These are phyloP conservation scores for Gambusia holbrooki DNA, from an alignment of 2,113 vertebrate species.

Conservation along the genomic window DNA sequence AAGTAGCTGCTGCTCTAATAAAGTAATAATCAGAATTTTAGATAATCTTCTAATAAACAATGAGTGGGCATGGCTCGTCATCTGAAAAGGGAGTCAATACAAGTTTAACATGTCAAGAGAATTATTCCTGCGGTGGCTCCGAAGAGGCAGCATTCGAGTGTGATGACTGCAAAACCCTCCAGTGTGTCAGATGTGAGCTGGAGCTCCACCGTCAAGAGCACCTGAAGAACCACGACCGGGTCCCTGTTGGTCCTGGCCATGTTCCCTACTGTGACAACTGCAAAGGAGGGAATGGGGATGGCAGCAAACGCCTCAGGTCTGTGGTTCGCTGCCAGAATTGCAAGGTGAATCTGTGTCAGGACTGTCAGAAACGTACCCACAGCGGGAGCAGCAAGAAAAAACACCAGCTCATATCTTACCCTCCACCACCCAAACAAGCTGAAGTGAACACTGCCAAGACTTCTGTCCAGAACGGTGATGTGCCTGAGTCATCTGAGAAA, in stretches of 20 bases:
- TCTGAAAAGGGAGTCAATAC: slow-evolving; percentile 87
- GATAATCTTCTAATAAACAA: slow-evolving; percentile 71
- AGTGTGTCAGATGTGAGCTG: slow-evolving; percentile 88
- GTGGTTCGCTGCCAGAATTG: slow-evolving; percentile 90
- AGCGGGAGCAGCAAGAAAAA: slow-evolving; percentile 89
- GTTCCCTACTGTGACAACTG: slow-evolving; percentile 89
- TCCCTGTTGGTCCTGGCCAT: slow-evolving; percentile 85
- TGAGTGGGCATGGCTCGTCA: slow-evolving; percentile 88
- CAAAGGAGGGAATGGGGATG: slow-evolving; percentile 83
- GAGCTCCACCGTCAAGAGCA: slow-evolving; percentile 88
- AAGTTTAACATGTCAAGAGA: slow-evolving; percentile 89
- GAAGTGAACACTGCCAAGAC: slow-evolving; percentile 44
- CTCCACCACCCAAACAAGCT: slow-evolving; percentile 72
- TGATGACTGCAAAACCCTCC: slow-evolving; percentile 88
- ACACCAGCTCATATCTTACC: slow-evolving; percentile 86
- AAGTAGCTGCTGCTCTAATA: slow-evolving; percentile 38
- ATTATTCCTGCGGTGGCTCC: slow-evolving; percentile 89
- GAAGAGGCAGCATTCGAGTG: slow-evolving; percentile 91
- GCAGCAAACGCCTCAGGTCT: slow-evolving; percentile 80
- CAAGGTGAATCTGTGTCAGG: slow-evolving; percentile 90
- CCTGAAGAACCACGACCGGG: slow-evolving; percentile 85
- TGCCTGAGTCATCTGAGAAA: slow-evolving; percentile 75
- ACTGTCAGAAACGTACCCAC: slow-evolving; percentile 93
- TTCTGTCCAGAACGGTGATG: slow-evolving; percentile 66
- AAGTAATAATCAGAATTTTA: slow-evolving; percentile 38